Evolutionary conservation across 2,113 vertebrate species (phyloP).

Genomic region (Rhinolophus ferrumequinum): DNA sequence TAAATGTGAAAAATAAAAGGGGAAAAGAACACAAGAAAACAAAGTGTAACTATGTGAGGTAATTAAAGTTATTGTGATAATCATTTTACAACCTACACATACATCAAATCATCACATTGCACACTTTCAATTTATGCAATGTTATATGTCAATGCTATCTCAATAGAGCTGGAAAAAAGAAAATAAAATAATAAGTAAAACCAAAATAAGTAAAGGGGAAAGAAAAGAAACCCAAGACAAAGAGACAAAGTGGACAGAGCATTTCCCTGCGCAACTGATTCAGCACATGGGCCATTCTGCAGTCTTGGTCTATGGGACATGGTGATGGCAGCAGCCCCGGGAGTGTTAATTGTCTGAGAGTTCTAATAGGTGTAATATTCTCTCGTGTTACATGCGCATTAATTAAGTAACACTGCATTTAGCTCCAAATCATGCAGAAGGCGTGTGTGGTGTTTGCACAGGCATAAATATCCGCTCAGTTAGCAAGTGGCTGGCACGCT

Average conservation of each 20-base stretch:
- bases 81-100: background rate
- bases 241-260: background rate
- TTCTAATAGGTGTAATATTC: conserved; percentile 90
- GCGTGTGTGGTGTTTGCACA: conserved; percentile 88
- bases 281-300: background rate
- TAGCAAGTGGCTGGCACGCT: conserved; percentile 78
- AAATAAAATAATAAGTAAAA: background rate
- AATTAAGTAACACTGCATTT: conserved; percentile 94
- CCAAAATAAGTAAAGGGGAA: background rate
- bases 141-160: background rate
- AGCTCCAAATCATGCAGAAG: conserved; percentile 94
- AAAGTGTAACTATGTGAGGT: background rate
- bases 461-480: conserved; percentile 90
- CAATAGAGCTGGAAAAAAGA: background rate
- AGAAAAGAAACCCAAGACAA: background rate
- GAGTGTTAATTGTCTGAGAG: conserved; percentile 85
- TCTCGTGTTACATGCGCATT: conserved; percentile 87
- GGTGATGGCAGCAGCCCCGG: accelerated
- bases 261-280: background rate
- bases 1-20: background rate
- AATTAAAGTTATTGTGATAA: background rate
- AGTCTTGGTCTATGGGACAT: conserved; percentile 18
- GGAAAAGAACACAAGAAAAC: background rate
- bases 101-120: background rate
- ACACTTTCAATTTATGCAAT: background rate